A percentile compares a stretch with the other conserved stretches of the same genome.
phyloP scores from a whole-genome alignment of 1,140 invertebrate species.

The Drosophila jambulina region DNA sequence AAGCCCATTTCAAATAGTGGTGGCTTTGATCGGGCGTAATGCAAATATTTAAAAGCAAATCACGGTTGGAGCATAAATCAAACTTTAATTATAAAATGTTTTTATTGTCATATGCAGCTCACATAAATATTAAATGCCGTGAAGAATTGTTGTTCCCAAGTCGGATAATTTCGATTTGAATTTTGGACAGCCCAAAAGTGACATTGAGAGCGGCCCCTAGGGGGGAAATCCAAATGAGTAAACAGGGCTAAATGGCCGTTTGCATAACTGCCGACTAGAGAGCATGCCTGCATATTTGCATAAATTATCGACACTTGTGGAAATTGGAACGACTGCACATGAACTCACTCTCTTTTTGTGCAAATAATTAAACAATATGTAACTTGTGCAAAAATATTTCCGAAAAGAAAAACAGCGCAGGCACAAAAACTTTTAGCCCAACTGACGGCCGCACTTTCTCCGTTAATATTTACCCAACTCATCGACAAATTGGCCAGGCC shows the following conservation, averaged over 20 bases:
- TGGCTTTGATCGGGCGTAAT: conserved; percentile 21
- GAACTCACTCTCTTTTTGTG: conserved; percentile 60
- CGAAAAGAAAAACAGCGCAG: conserved; percentile 34
- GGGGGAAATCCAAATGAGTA: conserved; percentile 51
- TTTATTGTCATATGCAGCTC: conserved; percentile 42
- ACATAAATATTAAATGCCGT: conserved; percentile 56
- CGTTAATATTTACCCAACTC: conserved; percentile 68
- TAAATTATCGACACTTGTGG: conserved; percentile 59
- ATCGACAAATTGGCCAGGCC: conserved; percentile 59
- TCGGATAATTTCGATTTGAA: conserved; percentile 25
- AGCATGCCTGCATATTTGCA: conserved; percentile 47
- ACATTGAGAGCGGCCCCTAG: conserved; percentile 39
- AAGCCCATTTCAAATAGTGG: conserved; percentile 42
- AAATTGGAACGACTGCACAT: conserved; percentile 58
- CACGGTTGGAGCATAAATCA: conserved; percentile 57
- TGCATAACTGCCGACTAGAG: conserved; percentile 43
- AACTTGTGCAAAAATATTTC: conserved; percentile 66
- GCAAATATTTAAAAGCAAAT: conserved; percentile 50
- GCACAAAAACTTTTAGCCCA: conserved; percentile 19
- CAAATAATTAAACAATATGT: conserved; percentile 67
- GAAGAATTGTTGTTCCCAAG: conserved; percentile 31
- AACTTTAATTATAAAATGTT: conserved; percentile 53
- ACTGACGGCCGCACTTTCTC: conserved; percentile 56
- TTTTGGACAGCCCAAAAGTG: conserved; percentile 46
- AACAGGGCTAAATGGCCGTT: conserved; percentile 38